Conservation (phyloP, 2,797 vertebrate species). For the Sebastes trivittatus region DNA sequence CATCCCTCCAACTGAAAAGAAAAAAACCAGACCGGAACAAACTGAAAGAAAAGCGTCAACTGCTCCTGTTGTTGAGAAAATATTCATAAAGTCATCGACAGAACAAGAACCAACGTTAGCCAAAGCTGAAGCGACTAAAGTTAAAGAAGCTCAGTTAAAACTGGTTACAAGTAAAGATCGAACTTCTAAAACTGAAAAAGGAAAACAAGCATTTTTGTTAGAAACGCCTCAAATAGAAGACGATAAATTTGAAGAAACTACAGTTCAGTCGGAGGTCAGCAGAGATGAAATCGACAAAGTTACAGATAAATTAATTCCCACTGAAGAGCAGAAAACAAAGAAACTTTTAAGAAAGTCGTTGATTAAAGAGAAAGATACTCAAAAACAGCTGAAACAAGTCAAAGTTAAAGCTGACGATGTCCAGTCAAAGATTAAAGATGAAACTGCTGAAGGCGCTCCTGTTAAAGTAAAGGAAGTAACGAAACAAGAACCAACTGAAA, state of each 20-base stretch:
- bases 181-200: background rate
- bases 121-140: background rate
- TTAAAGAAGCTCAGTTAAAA: background rate
- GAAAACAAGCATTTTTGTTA: background rate
- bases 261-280: background rate
- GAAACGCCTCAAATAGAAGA: background rate
- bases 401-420: background rate
- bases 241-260: background rate
- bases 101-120: background rate
- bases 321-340: background rate
- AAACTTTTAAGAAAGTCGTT: background rate
- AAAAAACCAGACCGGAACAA: background rate
- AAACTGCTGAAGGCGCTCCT: background rate
- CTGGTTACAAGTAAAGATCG: background rate
- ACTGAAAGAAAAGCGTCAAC: background rate
- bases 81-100: background rate
- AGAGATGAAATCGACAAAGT: background rate
- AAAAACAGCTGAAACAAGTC: background rate
- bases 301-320: background rate
- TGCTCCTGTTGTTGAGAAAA: background rate
- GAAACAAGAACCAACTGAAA: background rate
- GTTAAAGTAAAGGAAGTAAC: background rate
- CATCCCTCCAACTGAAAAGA: background rate
- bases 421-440: background rate
- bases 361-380: background rate